These are phyloP conservation scores for Coelinius sp. DNA, from an alignment of 2,888 invertebrate species.

Conservation along the genomic window DNA sequence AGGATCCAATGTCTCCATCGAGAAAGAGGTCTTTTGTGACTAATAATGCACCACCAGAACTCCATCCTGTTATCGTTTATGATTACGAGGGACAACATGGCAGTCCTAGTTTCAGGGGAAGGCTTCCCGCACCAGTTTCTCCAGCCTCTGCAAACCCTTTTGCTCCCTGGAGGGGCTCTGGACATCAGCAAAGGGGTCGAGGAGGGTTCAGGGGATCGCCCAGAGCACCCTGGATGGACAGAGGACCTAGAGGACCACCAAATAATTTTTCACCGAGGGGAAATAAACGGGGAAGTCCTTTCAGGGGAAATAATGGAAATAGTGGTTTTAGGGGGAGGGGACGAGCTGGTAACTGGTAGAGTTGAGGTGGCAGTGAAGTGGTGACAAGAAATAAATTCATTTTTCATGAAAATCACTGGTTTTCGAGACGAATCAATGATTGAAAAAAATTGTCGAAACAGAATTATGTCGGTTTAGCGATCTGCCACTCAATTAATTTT, in stretches of 20 bases:
- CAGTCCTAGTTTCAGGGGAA: constrained; percentile 55
- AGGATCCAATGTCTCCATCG: constrained; percentile 41
- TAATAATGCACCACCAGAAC: constrained; percentile 58
- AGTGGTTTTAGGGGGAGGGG: constrained; percentile 61
- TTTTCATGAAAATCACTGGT: too few species aligned
- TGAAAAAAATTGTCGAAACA: neutral
- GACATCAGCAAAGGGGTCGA: constrained; percentile 63
- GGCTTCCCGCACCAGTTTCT: constrained; percentile 47
- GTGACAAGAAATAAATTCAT: neutral
- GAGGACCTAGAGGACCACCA: constrained; percentile 59
- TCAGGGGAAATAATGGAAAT: constrained; percentile 63
- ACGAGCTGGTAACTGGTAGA: constrained; percentile 60
- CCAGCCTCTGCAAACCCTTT: constrained; percentile 51
- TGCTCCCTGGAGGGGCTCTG: constrained; percentile 69
- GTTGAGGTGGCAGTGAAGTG: constrained; percentile 69
- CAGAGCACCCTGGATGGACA: constrained; percentile 71
- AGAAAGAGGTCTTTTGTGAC: constrained; percentile 53
- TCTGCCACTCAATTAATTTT: neutral
- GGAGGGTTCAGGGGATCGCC: constrained; percentile 69
- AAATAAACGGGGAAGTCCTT: constrained; percentile 64
- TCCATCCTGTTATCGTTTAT: constrained; percentile 52
- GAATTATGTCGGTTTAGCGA: too few species aligned
- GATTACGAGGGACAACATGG: constrained; percentile 54
- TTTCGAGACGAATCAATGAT: too few species aligned
- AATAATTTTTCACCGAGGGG: constrained; percentile 60